These are phyloP conservation scores for Cromileptes altivelis DNA, from an alignment of 2,113 vertebrate species.

Conservation along the genomic window DNA sequence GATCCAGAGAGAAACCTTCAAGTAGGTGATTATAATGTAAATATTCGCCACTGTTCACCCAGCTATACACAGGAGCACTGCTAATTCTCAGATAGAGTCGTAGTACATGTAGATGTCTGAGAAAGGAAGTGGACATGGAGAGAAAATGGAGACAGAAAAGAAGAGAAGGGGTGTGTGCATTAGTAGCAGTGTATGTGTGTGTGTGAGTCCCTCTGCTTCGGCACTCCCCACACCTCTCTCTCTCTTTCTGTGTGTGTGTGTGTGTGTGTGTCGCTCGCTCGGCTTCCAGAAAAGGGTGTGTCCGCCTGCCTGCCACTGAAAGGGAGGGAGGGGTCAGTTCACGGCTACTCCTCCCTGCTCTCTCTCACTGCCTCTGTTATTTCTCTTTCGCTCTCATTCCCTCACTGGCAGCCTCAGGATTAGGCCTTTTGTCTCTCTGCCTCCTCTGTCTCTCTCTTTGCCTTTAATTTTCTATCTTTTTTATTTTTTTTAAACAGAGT, in stretches of 20 bases:
- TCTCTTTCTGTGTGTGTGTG: conserved; percentile 9
- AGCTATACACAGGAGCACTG: too few species aligned
- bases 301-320: conserved; percentile 78
- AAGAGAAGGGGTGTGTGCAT: conserved; percentile 38
- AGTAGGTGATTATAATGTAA: background rate
- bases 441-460: conserved; percentile 42
- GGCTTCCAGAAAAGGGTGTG: conserved; percentile 86
- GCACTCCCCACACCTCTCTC: conserved; percentile 58
- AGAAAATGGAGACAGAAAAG: conserved; percentile 48
- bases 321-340: conserved; percentile 83
- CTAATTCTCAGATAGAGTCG: background rate
- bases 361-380: conserved; percentile 51
- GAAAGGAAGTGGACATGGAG: conserved; percentile 17
- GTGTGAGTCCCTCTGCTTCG: conserved; percentile 46
- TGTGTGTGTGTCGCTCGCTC: conserved; percentile 41
- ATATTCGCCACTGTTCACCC: background rate
- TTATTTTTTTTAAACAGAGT: background rate
- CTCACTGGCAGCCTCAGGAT: conserved; percentile 75
- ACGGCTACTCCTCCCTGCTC: conserved; percentile 78
- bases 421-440: conserved; percentile 70
- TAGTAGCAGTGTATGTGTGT: conserved; percentile 31
- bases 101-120: background rate
- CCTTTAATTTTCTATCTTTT: conserved; percentile 37
- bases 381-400: conserved; percentile 79
- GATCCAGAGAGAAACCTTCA: background rate